These are phyloP conservation scores for Periparus ater DNA, from an alignment of 2,797 vertebrate species.

Conservation along the genomic window DNA sequence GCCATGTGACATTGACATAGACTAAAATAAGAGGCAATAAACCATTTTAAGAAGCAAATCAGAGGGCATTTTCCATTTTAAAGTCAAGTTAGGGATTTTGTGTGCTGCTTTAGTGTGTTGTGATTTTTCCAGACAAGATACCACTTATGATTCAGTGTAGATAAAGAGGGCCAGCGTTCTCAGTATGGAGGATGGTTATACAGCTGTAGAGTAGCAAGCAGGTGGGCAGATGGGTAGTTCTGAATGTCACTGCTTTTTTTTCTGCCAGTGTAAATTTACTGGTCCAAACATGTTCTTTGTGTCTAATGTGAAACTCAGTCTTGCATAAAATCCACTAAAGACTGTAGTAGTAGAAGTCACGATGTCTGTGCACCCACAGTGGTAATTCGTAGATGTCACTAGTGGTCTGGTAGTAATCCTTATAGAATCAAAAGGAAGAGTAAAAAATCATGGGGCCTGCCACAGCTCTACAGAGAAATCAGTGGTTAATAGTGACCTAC, in stretches of 20 bases:
- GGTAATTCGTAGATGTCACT: not conserved
- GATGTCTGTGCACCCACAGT: not conserved
- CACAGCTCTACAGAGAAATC: not conserved
- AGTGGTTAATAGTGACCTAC: not conserved
- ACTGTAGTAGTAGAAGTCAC: not conserved
- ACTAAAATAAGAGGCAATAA: not conserved
- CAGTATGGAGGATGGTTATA: not conserved
- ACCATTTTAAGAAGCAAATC: not conserved
- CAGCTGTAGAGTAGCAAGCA: not conserved
- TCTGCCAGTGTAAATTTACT: not conserved
- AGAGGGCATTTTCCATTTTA: not conserved
- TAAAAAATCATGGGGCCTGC: not conserved
- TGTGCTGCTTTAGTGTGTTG: not conserved
- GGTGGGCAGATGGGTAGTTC: not conserved
- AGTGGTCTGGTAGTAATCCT: not conserved
- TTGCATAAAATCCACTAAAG: not conserved
- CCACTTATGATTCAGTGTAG: not conserved
- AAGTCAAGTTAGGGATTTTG: not conserved
- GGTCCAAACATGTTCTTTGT: not conserved
- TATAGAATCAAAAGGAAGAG: not conserved
- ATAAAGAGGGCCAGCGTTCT: accelerated
- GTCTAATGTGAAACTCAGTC: not conserved
- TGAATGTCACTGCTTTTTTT: not conserved
- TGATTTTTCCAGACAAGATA: not conserved
- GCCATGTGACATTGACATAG: not conserved